Evolutionary conservation across 2,113 vertebrate species (phyloP), one percentile per base, ranked within the genome.

Genomic region (Bubo bubo): DNA sequence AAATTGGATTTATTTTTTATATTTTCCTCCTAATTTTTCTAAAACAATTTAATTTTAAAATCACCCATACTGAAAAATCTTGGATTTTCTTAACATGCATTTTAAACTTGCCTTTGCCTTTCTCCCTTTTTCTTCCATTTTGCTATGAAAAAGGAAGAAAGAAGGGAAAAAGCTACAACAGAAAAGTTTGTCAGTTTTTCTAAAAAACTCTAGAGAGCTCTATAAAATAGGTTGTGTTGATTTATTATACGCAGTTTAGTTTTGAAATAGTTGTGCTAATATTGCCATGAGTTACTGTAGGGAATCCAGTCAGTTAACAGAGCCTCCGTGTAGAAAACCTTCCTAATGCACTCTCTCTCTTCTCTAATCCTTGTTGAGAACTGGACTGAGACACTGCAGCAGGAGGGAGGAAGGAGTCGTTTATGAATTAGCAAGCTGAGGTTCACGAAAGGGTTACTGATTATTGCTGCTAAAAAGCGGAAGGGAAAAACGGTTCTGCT

Each of bases 11-110:
- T 58, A 2, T 43, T 88, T 92, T 58, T 26, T 43, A 15, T 63
- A 15, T 72, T 66, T 88, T 72, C 79, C n/a, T 79, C 35, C 88
- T 92, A 84, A 64, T 86, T 75, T 37, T 96, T 72, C 94, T 93
- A 91, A 92, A 81, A 32, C 76, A 55, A 71, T 92, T 93, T 66
- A 14, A 62, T 72, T 92, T 95, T 49, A 49, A 94, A 73, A 84
- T 80, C 83, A 71, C 37, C 52, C 83, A 43, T 92, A 79, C 39
- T 75, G 56, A 59, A 95, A 95, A 80, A 77, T 80, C 63, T 68
- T 59, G 76, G 58, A 41, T 83, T 80, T 74, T 80, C 68, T 80
- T 91, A 66, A 60, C 72, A 90, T 4, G 39, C 24, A 4, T 89
- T 90, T 94, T 84, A 75, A 91, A 62, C 53, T 75, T 93, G 34